Percentiles rank a stretch among this genome's conserved stretches.
These are phyloP conservation scores for Melanogrammus aeglefinus DNA, from an alignment of 2,797 vertebrate species.

Conservation along the genomic window DNA sequence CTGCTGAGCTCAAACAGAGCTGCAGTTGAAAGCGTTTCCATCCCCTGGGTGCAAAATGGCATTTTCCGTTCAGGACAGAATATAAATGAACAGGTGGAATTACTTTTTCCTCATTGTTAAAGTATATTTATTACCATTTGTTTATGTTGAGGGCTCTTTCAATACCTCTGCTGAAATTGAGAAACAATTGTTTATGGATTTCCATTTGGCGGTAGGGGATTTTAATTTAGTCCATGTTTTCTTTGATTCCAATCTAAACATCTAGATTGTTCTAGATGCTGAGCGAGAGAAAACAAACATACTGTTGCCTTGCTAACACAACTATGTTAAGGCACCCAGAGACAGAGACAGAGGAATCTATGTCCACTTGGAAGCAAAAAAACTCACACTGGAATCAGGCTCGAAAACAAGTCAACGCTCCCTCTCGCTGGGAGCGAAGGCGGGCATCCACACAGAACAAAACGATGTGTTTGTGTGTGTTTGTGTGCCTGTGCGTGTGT, in stretches of 20 bases:
- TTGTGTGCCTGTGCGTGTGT: no score
- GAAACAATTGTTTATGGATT: neutral
- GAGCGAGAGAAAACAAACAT: neutral
- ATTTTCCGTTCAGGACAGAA: conserved; percentile 21
- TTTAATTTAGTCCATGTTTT: neutral
- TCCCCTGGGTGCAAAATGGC: conserved; percentile 34
- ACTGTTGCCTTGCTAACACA: neutral
- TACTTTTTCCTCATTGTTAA: neutral
- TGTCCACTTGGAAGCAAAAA: neutral
- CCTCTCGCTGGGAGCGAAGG: neutral
- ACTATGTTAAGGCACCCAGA: neutral
- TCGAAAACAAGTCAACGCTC: neutral
- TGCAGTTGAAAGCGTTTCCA: conserved; percentile 46
- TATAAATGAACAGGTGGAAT: neutral
- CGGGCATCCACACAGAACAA: neutral
- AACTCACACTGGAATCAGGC: neutral
- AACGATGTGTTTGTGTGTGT: no score
- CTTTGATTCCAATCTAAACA: neutral
- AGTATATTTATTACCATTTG: neutral
- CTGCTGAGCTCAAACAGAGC: conserved; percentile 46
- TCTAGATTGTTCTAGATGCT: neutral
- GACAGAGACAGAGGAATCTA: neutral
- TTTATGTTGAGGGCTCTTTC: neutral
- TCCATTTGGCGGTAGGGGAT: neutral
- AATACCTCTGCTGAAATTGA: neutral